phyloP scores from a whole-genome alignment of 2,113 vertebrate species.

The Xiphophorus hellerii region DNA sequence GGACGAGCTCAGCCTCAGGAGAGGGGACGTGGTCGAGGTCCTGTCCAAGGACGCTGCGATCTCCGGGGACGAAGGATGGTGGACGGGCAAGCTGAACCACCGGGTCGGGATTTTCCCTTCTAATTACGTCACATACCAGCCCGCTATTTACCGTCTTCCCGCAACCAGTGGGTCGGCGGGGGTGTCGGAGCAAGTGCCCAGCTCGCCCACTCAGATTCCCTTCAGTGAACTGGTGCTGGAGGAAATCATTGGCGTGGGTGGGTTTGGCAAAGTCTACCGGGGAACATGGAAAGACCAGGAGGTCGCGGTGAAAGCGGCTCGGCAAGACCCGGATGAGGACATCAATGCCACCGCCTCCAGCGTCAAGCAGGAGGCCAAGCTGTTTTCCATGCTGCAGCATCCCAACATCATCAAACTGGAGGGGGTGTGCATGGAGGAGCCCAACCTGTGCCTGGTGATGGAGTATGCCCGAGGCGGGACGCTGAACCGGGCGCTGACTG shows the following conservation, averaged over 20 bases:
- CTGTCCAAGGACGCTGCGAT: slow-evolving; percentile 88
- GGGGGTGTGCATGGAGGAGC: slow-evolving; percentile 90
- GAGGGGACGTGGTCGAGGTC: slow-evolving; percentile 88
- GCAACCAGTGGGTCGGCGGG: slow-evolving; percentile 54
- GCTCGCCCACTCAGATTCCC: slow-evolving; percentile 83
- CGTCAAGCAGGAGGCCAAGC: slow-evolving; percentile 90
- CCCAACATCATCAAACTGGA: slow-evolving; percentile 92
- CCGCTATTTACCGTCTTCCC: slow-evolving; percentile 74
- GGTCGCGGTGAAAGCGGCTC: slow-evolving; percentile 93
- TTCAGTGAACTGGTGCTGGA: slow-evolving; percentile 88
- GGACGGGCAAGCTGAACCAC: slow-evolving; percentile 88
- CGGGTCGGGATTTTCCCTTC: slow-evolving; percentile 89
- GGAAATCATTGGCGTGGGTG: slow-evolving; percentile 94
- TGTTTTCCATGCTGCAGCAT: slow-evolving; percentile 92
- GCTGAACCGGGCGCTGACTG: slow-evolving; percentile 87
- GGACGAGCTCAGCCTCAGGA: slow-evolving; percentile 88
- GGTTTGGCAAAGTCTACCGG: slow-evolving; percentile 94
- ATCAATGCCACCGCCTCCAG: slow-evolving; percentile 89
- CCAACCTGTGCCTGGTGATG: slow-evolving; percentile 94
- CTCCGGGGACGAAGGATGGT: slow-evolving; percentile 91
- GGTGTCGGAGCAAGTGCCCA: slow-evolving; percentile 66
- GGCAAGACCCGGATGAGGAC: slow-evolving; percentile 93
- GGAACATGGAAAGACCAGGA: slow-evolving; percentile 91
- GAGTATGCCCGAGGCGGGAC: slow-evolving; percentile 93
- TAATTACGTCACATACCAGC: slow-evolving; percentile 87